Percentiles rank a stretch among this genome's conserved stretches.
Conservation (phyloP, 2,888 invertebrate species). For the Sturmia bella region DNA sequence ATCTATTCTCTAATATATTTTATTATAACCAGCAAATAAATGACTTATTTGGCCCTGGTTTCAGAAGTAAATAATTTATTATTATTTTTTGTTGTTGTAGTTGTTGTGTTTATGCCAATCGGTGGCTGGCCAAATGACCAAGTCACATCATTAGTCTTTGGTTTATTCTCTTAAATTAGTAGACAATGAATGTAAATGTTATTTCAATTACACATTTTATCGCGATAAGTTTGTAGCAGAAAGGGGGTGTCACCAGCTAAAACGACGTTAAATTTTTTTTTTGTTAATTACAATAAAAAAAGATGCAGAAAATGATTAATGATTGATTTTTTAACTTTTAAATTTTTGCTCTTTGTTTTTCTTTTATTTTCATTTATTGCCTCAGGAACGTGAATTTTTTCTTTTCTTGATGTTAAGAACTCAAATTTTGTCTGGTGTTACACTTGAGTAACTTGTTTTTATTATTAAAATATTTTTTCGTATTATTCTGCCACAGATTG, state of each 20-base stretch:
- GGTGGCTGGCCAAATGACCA: constrained; percentile 29
- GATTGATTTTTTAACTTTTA: neutral
- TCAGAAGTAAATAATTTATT: constrained; percentile 41
- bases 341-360: neutral
- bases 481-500: neutral
- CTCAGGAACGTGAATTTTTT: no score
- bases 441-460: constrained; percentile 19
- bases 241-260: constrained; percentile 51
- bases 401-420: neutral
- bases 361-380: constrained; percentile 4
- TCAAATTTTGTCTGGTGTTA: neutral
- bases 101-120: constrained; percentile 8
- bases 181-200: constrained; percentile 60
- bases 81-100: constrained; percentile 13
- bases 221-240: constrained; percentile 39
- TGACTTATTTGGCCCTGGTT: constrained; percentile 55
- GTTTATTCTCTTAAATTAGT: constrained; percentile 33
- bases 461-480: neutral
- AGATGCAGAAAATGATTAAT: constrained; percentile 41
- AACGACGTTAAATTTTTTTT: constrained; percentile 36
- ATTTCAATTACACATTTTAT: constrained; percentile 62
- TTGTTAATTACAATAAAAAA: constrained; percentile 9
- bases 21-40: constrained; percentile 42
- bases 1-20: constrained; percentile 38
- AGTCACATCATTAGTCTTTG: constrained; percentile 58